phyloP scores from a whole-genome alignment of 2,113 vertebrate species.

The Bambusicola thoracicus region DNA sequence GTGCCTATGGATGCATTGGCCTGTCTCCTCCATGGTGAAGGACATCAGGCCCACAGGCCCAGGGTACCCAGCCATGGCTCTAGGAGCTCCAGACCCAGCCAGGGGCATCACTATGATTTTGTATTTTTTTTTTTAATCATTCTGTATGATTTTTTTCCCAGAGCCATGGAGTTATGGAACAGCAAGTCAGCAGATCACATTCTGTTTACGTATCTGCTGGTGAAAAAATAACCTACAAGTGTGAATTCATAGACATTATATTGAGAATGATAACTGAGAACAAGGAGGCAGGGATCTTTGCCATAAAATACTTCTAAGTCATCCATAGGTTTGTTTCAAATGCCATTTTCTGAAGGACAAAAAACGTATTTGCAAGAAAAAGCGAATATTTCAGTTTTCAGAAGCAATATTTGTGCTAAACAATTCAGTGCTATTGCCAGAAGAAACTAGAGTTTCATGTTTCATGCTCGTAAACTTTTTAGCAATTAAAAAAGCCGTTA shows the following conservation, averaged over 20 bases:
- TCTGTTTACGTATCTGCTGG: not conserved
- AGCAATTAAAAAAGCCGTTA: conserved; percentile 13
- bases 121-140: not conserved
- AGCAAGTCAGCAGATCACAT: not conserved
- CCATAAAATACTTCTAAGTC: not conserved
- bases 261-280: not conserved
- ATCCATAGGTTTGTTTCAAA: not conserved
- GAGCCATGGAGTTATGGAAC: not conserved
- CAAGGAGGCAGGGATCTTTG: not conserved
- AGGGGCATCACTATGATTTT: not conserved
- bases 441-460: not conserved
- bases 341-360: not conserved
- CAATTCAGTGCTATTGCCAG: not conserved
- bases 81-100: not conserved
- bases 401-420: not conserved
- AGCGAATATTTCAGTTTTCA: not conserved
- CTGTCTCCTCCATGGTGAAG: not conserved
- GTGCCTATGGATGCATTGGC: not conserved
- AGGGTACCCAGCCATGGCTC: too few species aligned
- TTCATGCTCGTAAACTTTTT: not conserved
- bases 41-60: not conserved
- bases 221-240: not conserved
- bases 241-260: not conserved
- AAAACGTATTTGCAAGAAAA: not conserved
- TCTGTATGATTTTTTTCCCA: not conserved